These are phyloP conservation scores for Oenanthe melanoleuca DNA, from an alignment of 2,113 vertebrate genomes.

Conservation along the genomic window DNA sequence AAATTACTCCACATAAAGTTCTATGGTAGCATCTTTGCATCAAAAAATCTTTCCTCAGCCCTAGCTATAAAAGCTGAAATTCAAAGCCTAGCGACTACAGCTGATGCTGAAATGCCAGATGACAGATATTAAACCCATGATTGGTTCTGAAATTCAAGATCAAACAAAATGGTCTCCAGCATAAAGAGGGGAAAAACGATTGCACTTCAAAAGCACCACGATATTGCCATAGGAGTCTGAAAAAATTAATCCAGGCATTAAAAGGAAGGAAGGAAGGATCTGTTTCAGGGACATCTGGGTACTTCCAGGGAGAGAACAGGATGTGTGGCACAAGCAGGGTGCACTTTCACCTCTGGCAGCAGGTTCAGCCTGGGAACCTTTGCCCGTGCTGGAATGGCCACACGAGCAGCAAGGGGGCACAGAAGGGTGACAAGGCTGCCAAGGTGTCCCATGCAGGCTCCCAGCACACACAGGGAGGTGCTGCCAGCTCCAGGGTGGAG, in stretches of 20 bases:
- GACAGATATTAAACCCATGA: neutral
- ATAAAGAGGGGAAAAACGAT: neutral
- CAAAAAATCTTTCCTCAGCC: neutral
- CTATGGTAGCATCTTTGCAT: neutral
- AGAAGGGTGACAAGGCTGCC: neutral
- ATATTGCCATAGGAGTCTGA: neutral
- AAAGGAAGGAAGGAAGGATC: neutral
- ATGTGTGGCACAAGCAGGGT: neutral
- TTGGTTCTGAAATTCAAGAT: slow-evolving; percentile 44
- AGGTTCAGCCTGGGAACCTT: neutral
- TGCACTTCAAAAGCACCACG: neutral
- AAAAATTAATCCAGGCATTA: neutral
- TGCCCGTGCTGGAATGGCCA: neutral
- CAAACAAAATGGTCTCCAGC: slow-evolving; percentile 20
- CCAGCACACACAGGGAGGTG: neutral
- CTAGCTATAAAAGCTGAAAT: neutral
- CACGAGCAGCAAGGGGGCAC: neutral
- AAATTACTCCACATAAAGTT: neutral
- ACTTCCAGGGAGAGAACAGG: neutral
- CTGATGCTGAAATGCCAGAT: slow-evolving; percentile 27
- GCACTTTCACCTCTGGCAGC: neutral
- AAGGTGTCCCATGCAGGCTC: neutral
- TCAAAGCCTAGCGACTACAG: slow-evolving; percentile 12
- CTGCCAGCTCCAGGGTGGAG: neutral
- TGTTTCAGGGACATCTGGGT: neutral